Base-by-base conservation (phyloP, 64 coral and sea anemone species). In the Exaiptasia diaphana region DNA sequence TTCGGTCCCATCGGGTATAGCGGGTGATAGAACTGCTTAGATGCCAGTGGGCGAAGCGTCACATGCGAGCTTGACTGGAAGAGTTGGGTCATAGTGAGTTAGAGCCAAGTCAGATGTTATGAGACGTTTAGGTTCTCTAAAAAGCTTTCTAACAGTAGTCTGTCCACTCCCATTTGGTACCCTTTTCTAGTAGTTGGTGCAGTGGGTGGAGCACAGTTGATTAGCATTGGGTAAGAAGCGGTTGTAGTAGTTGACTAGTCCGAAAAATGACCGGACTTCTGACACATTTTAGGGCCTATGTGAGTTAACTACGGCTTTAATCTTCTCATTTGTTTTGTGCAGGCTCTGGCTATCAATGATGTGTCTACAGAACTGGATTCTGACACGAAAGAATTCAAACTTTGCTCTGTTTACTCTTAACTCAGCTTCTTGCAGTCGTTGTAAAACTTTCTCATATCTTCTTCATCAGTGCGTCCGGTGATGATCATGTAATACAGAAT, bases 291-390 rank as follows among this genome's bases (percentile, higher is more conserved):
- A 41, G 13, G 62, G 42, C 39, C 79, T 68, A 35, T 41, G 63
- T 9, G 79, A 41, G 12, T 41, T 73, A 42, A 84, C 67, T 44
- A 84, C 67, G 50, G 67, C 50, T 37, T 73, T 63, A 59, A 73
- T 59, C 53, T 84, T 84, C 81, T 84, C 52, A 59, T 73, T 45
- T 41, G 68, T 73, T 28, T 73, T 84, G 34, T 84, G 67, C 30
- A 84, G 67, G 30, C 81, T 68, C 60, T 73, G 48, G 3, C 34
- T 41, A 55, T 84, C 81, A 39, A 85, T 85, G 28, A 64, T 59
- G 49, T 81, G 58, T 4, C 77, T 59, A 67, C 77, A 81, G 26
- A 81, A 81, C 77, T 81, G 57, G 39, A 67, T 28, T 81, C 24
- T 81, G 41, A 63, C 77, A 28, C 24, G 60, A 58, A 80, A 48